Conservation (phyloP, 1,140 invertebrate genomes). For the Anagrus nilaparvatae region DNA sequence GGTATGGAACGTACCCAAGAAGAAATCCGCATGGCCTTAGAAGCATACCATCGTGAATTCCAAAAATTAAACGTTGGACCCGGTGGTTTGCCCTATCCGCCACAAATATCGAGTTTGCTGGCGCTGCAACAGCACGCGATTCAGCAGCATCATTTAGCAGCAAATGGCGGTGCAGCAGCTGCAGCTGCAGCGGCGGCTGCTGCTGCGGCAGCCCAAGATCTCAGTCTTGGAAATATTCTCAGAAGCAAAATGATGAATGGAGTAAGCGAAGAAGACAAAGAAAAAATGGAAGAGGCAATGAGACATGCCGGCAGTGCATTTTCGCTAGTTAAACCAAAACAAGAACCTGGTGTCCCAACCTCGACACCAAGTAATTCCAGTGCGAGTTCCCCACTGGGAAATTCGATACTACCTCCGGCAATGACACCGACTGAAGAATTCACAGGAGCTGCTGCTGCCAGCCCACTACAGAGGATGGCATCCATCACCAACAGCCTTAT, state of each 20-base stretch:
- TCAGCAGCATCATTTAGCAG: conserved; percentile 47
- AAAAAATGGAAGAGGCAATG: conserved; percentile 58
- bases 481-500: conserved; percentile 95
- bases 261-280: conserved; percentile 52
- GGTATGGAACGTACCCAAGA: conserved; percentile 68
- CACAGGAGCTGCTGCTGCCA: conserved; percentile 65
- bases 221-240: conserved; percentile 69
- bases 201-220: conserved; percentile 66
- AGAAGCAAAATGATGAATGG: conserved; percentile 56
- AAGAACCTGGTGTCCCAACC: conserved; percentile 63
- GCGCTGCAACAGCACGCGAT: conserved; percentile 66
- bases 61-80: conserved; percentile 68
- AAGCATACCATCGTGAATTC: conserved; percentile 85
- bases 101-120: conserved; percentile 54
- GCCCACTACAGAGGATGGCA: conserved; percentile 92
- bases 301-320: conserved; percentile 77
- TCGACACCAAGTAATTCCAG: conserved; percentile 50
- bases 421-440: conserved; percentile 70
- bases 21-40: conserved; percentile 77
- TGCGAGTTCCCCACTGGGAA: conserved; percentile 67
- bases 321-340: conserved; percentile 70
- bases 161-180: conserved; percentile 52
- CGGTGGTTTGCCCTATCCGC: conserved; percentile 41
- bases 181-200: conserved; percentile 55
- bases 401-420: conserved; percentile 70